Conservation (phyloP, 2,113 vertebrate species). For the Notothenia coriiceps region DNA sequence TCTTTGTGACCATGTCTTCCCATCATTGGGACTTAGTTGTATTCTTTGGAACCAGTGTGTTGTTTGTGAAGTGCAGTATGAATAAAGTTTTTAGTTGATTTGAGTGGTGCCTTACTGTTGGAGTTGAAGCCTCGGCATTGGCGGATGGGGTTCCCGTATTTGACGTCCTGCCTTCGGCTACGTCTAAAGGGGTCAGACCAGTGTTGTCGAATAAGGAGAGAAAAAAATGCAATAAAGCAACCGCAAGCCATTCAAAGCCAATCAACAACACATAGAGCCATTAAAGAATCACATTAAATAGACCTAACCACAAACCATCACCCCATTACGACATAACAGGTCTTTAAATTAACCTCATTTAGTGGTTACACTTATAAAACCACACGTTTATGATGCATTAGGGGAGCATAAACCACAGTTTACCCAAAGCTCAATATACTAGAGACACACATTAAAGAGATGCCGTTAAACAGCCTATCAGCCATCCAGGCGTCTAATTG, state of each 20-base stretch:
- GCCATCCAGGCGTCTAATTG: slow-evolving; percentile 32
- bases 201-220: slow-evolving; percentile 77
- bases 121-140: slow-evolving; percentile 89
- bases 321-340: not conserved
- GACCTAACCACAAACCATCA: slow-evolving; percentile 3
- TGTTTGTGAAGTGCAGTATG: no score
- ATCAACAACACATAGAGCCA: slow-evolving; percentile 47
- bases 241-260: slow-evolving; percentile 75
- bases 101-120: slow-evolving; percentile 75
- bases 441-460: not conserved
- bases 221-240: slow-evolving; percentile 77
- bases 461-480: slow-evolving; percentile 42
- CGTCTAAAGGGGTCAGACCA: slow-evolving; percentile 86
- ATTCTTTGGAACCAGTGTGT: no score
- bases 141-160: slow-evolving; percentile 88
- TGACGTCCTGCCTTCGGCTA: slow-evolving; percentile 88
- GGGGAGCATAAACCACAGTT: slow-evolving; percentile 7
- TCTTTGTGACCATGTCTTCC: no score
- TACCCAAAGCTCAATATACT: not conserved
- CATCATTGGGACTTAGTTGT: no score
- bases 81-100: no score
- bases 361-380: not conserved
- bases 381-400: slow-evolving; percentile 16
- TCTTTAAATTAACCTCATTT: not conserved
- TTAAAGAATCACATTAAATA: not conserved